Evolutionary conservation across 64 coral and sea anemone species (phyloP).

Genomic region (Montipora foliosa): DNA sequence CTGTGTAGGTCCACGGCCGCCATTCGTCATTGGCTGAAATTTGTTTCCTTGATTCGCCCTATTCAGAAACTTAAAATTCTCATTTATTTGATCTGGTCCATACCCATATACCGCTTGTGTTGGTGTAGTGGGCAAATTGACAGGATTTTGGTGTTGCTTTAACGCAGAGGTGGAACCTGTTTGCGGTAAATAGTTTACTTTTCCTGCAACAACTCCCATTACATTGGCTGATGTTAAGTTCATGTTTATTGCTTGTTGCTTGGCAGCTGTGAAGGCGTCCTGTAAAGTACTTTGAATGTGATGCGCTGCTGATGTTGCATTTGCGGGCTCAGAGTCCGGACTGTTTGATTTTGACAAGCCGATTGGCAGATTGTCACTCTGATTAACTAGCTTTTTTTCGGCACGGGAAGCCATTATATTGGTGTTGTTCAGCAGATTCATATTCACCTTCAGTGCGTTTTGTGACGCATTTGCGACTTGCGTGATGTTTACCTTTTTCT

Average conservation of each 20-base stretch:
- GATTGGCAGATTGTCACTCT: background rate
- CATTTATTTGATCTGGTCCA: background rate
- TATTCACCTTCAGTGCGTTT: background rate
- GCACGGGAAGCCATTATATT: background rate
- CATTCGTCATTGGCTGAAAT: background rate
- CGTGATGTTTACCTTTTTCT: background rate
- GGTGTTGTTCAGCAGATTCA: background rate
- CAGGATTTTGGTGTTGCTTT: background rate
- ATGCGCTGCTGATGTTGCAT: background rate
- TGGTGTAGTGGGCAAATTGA: background rate
- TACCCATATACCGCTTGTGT: background rate
- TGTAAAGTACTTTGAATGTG: constrained; percentile 3
- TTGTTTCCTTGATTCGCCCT: background rate
- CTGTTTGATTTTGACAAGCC: background rate
- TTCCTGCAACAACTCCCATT: background rate
- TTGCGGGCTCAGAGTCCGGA: background rate
- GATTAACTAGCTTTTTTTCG: background rate
- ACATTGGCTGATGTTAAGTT: background rate
- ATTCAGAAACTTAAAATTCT: background rate
- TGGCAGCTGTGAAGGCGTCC: background rate
- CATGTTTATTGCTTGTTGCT: background rate
- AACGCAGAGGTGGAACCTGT: background rate
- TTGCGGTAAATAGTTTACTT: background rate
- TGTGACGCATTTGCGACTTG: background rate
- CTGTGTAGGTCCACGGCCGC: background rate